Conservation (phyloP, 92 coral and sea anemone species). For the Actinernus sp. region DNA sequence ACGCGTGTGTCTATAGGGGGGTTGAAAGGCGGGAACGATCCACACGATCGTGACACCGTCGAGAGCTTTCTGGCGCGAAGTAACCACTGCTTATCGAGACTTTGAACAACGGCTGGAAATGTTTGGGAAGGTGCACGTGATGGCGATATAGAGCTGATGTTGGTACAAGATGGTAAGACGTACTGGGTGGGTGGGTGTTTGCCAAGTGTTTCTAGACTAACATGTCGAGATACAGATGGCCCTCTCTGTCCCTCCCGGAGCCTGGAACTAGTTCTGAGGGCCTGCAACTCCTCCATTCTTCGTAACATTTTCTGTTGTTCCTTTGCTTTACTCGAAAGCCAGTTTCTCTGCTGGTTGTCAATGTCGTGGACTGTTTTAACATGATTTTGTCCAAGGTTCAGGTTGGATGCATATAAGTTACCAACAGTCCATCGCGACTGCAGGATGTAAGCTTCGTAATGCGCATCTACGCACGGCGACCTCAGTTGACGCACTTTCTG, state of each 20-base stretch:
- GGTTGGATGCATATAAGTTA: constrained; percentile 77
- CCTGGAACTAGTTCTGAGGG: neutral
- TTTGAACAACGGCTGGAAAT: no score
- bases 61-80: no score
- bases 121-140: no score
- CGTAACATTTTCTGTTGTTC: constrained; percentile 72
- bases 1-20: neutral
- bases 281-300: constrained; percentile 63
- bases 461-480: constrained; percentile 84
- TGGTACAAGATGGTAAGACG: no score
- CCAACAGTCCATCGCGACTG: constrained; percentile 87
- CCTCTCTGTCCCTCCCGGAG: neutral
- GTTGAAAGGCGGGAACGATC: neutral
- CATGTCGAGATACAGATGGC: constrained; percentile 9
- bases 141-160: no score
- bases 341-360: constrained; percentile 75
- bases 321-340: constrained; percentile 68
- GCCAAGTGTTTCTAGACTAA: constrained; percentile 14
- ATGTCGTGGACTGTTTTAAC: constrained; percentile 68
- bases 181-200: neutral
- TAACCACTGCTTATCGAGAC: no score
- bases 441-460: constrained; percentile 79
- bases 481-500: constrained; percentile 30
- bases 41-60: neutral
- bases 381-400: constrained; percentile 78